Conservation (phyloP, 2,113 vertebrate genomes). For the Acanthisitta chloris region DNA sequence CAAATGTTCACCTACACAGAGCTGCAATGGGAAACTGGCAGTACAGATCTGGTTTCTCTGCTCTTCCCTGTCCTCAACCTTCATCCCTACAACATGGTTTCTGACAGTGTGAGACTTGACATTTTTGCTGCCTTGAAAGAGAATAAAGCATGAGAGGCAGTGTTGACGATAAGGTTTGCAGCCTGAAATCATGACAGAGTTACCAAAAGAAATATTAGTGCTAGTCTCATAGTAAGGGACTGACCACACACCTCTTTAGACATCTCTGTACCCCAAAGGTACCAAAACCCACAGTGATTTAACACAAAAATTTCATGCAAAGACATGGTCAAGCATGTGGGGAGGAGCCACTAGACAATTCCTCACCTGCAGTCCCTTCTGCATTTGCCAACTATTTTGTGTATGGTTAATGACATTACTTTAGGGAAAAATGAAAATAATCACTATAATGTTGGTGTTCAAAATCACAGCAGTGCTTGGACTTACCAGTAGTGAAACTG, state of each 20-base stretch:
- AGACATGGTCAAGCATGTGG: background rate
- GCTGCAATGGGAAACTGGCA: background rate
- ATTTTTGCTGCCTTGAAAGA: background rate
- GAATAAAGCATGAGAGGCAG: background rate
- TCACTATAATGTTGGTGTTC: constrained; percentile 3
- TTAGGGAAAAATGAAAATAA: background rate
- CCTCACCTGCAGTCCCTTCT: background rate
- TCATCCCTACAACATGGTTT: background rate
- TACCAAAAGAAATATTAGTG: background rate
- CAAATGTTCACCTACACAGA: background rate
- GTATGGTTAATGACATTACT: background rate
- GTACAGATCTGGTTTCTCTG: background rate
- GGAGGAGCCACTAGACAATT: background rate
- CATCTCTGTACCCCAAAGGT: background rate
- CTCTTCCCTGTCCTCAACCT: background rate
- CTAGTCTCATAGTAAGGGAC: background rate
- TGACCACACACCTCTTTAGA: background rate
- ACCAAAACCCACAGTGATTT: background rate
- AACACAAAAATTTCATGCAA: background rate
- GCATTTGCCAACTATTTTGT: background rate
- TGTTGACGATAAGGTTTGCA: background rate
- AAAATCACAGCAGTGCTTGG: background rate
- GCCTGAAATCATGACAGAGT: background rate
- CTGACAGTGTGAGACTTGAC: background rate
- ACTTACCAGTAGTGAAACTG: constrained; percentile 7